Percentiles rank a stretch among this genome's conserved stretches.
These are phyloP conservation scores for Cariama cristata DNA, from an alignment of 2,113 vertebrate genomes.

Conservation along the genomic window DNA sequence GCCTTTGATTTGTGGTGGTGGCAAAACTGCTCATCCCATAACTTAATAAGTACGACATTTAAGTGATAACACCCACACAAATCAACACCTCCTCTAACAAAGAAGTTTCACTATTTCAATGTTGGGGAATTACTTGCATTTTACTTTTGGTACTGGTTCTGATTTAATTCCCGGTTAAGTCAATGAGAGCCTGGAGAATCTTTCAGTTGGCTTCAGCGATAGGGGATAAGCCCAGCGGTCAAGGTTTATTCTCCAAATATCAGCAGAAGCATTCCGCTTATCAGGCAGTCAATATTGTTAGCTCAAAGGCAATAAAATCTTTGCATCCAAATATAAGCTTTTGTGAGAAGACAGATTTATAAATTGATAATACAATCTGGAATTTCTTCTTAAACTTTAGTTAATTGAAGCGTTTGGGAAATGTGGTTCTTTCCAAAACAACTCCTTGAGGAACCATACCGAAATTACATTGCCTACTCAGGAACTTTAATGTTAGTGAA, in stretches of 20 bases:
- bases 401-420: neutral
- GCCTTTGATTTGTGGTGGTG: neutral
- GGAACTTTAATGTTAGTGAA: neutral
- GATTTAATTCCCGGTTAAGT: neutral
- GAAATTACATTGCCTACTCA: neutral
- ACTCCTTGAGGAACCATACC: neutral
- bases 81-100: neutral
- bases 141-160: neutral
- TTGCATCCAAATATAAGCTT: neutral
- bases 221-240: neutral
- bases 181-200: neutral
- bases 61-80: neutral
- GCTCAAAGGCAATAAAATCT: neutral
- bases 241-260: conserved; percentile 26
- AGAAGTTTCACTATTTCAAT: neutral
- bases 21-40: neutral
- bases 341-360: neutral
- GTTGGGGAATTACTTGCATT: neutral
- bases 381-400: neutral
- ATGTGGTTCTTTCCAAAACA: neutral
- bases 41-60: neutral
- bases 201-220: neutral
- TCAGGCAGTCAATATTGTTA: neutral
- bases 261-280: neutral
- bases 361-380: neutral